These are phyloP conservation scores for Prunella strophiata DNA, from an alignment of 2,797 vertebrate genomes.

Conservation along the genomic window DNA sequence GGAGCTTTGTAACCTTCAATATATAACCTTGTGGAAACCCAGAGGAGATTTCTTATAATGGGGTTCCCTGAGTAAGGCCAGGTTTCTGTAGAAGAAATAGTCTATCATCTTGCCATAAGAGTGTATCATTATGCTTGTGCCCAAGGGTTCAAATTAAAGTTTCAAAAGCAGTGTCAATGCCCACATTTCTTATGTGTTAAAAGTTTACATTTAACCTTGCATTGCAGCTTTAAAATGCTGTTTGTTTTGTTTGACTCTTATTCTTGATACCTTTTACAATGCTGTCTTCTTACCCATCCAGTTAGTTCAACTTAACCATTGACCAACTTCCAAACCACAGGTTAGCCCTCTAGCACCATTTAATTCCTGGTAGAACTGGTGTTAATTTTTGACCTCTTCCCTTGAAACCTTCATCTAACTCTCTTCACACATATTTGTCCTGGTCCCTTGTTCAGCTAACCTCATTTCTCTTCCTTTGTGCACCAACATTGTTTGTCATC, in stretches of 20 bases:
- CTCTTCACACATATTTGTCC: not conserved
- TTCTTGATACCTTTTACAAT: not conserved
- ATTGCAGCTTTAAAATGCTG: not conserved
- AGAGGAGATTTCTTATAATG: constrained; percentile 26
- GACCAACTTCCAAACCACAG: not conserved
- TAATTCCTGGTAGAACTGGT: not conserved
- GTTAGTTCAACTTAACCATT: not conserved
- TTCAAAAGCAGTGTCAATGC: not conserved
- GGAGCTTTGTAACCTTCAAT: constrained; percentile 20
- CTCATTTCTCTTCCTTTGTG: not conserved
- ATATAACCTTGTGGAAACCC: constrained; percentile 23
- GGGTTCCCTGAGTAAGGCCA: not conserved
- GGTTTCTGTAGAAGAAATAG: not conserved
- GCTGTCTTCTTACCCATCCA: not conserved
- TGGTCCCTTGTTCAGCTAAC: not conserved
- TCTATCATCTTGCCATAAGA: not conserved
- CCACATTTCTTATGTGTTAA: not conserved
- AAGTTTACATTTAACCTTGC: not conserved
- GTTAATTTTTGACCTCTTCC: not conserved
- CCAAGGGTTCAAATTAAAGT: not conserved
- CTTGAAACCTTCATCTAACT: not conserved
- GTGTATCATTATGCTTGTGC: not conserved
- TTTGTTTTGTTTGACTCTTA: not conserved
- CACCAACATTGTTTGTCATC: not conserved
- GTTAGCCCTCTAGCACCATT: not conserved